These are phyloP conservation scores for Crocuta crocuta DNA, from an alignment of 2,113 vertebrate genomes.

Conservation along the genomic window DNA sequence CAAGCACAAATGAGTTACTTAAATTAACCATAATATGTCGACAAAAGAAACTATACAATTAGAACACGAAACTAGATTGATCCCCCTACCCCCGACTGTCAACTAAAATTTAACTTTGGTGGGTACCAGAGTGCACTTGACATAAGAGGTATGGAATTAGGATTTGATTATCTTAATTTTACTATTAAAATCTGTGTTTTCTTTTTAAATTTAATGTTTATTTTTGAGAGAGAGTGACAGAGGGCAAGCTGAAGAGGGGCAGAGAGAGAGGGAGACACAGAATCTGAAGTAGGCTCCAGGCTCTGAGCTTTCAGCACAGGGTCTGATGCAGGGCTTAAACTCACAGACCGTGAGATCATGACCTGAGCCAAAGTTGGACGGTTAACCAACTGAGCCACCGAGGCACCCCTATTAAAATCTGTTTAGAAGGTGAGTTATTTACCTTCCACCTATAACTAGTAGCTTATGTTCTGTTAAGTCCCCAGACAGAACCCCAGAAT, in stretches of 20 bases:
- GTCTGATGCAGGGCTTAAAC: too few relatives aligned
- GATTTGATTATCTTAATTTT: neutral
- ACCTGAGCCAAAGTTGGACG: too few relatives aligned
- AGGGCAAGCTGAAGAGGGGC: too few relatives aligned
- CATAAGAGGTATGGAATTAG: neutral
- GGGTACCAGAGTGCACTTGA: neutral
- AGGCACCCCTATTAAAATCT: neutral
- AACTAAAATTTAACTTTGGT: conserved; percentile 49
- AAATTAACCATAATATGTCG: conserved; percentile 54
- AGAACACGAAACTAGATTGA: conserved; percentile 28
- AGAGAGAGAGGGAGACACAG: too few relatives aligned
- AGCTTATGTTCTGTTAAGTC: neutral
- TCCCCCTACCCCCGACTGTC: neutral
- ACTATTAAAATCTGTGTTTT: neutral
- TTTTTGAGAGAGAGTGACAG: too few relatives aligned
- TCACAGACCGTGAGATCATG: too few relatives aligned
- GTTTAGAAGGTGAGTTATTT: neutral
- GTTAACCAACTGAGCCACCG: too few relatives aligned
- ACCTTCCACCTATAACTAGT: neutral
- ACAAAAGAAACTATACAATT: conserved; percentile 32
- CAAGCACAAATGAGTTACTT: conserved; percentile 30
- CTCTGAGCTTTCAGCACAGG: too few relatives aligned
- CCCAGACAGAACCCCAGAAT: neutral
- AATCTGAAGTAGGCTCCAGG: too few relatives aligned
- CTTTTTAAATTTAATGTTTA: too few relatives aligned